Conservation (phyloP, 2,888 invertebrate genomes). For the Beris chalybata region DNA sequence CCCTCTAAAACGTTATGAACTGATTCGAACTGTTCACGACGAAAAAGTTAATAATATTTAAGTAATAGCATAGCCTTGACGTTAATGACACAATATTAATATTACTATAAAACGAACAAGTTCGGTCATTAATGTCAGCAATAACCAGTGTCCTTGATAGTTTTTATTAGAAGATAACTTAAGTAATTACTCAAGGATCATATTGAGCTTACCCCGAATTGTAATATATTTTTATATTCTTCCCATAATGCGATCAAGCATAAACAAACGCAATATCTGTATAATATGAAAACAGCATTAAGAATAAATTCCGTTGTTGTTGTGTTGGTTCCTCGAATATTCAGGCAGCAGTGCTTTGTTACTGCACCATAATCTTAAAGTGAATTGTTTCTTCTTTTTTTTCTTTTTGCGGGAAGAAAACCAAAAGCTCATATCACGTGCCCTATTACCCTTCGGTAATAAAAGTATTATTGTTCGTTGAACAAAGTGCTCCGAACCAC, state of each 20-base stretch:
- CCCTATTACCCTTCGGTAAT: conserved; percentile 24
- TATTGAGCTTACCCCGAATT: no score
- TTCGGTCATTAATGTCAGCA: no score
- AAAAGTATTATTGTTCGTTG: conserved; percentile 24
- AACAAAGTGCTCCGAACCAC: conserved; percentile 5
- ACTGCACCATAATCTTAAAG: conserved; percentile 24
- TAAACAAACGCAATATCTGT: conserved; percentile 9
- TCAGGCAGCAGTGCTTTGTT: conserved; percentile 6
- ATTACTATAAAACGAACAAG: no score
- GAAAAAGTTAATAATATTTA: no score
- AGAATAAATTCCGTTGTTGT: background rate
- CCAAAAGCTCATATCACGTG: conserved; percentile 18
- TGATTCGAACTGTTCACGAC: no score
- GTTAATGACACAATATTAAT: no score
- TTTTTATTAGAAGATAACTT: no score
- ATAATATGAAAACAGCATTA: conserved; percentile 12
- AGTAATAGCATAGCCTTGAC: no score
- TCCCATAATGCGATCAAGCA: conserved; percentile 23
- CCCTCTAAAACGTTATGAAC: no score
- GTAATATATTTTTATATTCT: no score
- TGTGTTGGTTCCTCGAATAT: conserved; percentile 1
- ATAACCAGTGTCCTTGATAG: no score
- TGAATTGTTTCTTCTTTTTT: background rate
- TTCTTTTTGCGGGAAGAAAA: background rate
- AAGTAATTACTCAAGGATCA: no score